A percentile compares a stretch with the other conserved stretches of the same genome.
phyloP scores from a whole-genome alignment of 2,113 vertebrate species.

The Illadopsis cleaveri region DNA sequence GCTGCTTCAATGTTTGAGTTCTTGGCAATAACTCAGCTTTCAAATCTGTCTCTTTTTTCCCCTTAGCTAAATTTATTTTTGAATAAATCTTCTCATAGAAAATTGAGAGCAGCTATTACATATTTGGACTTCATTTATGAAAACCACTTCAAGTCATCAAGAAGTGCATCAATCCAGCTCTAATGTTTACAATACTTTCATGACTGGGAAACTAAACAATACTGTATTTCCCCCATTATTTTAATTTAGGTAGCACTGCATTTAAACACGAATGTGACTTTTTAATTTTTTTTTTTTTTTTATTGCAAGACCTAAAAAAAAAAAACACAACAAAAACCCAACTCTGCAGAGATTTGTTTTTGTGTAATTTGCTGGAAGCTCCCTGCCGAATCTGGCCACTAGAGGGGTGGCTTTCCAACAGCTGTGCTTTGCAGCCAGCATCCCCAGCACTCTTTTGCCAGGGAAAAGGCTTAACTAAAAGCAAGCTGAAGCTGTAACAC shows the following conservation, averaged over 20 bases:
- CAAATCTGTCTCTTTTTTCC: constrained; percentile 76
- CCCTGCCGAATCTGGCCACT: constrained; percentile 23
- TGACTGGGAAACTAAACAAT: constrained; percentile 61
- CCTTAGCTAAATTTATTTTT: constrained; percentile 79
- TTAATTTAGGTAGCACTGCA: constrained; percentile 66
- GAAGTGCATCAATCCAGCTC: constrained; percentile 40
- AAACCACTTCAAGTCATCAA: constrained; percentile 70
- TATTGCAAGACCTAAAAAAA: neutral
- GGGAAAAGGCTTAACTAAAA: neutral
- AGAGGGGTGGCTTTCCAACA: constrained; percentile 47
- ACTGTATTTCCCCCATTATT: constrained; percentile 67
- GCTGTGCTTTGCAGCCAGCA: neutral
- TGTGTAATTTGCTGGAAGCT: neutral
- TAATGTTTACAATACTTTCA: constrained; percentile 65
- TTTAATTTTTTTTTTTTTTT: neutral
- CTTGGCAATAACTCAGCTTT: constrained; percentile 80
- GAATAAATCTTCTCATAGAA: constrained; percentile 80
- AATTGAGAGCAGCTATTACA: constrained; percentile 78
- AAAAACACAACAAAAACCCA: neutral
- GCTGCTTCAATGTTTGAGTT: constrained; percentile 75
- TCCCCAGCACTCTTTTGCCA: neutral
- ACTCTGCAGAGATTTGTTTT: neutral
- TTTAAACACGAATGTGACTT: constrained; percentile 41
- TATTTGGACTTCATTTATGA: constrained; percentile 72
- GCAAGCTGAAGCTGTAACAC: neutral